Conservation (phyloP, 1,140 invertebrate species). For the Bombus consobrinus region DNA sequence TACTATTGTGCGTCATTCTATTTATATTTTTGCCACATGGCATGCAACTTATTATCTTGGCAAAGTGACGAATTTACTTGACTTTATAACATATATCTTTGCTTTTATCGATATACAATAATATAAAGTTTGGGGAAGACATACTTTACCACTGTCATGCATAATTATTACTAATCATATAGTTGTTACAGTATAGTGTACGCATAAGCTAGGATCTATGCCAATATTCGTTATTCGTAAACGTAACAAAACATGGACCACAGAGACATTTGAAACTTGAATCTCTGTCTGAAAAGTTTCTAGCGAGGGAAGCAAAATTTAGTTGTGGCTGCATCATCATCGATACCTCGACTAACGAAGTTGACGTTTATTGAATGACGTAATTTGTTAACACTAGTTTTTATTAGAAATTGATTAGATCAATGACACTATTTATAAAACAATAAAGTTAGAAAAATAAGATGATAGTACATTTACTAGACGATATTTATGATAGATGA, state of each 20-base stretch:
- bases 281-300: not conserved
- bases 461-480: not conserved
- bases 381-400: not conserved
- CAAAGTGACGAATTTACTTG: not conserved
- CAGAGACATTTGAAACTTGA: not conserved
- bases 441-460: too few relatives aligned
- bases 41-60: not conserved
- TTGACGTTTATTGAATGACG: not conserved
- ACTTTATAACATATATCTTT: not conserved
- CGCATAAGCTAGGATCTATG: not conserved
- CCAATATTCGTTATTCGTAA: not conserved
- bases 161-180: not conserved
- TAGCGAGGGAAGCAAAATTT: not conserved
- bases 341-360: not conserved
- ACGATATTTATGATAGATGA: too few relatives aligned
- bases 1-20: not conserved
- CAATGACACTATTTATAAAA: not conserved
- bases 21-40: not conserved
- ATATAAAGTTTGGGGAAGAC: not conserved
- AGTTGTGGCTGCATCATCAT: not conserved
- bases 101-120: not conserved
- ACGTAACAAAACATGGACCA: not conserved
- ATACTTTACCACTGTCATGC: not conserved
- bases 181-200: not conserved
- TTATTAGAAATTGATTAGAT: not conserved